These are phyloP conservation scores for Phortica magna DNA, from an alignment of 2,888 invertebrate genomes.

Conservation along the genomic window DNA sequence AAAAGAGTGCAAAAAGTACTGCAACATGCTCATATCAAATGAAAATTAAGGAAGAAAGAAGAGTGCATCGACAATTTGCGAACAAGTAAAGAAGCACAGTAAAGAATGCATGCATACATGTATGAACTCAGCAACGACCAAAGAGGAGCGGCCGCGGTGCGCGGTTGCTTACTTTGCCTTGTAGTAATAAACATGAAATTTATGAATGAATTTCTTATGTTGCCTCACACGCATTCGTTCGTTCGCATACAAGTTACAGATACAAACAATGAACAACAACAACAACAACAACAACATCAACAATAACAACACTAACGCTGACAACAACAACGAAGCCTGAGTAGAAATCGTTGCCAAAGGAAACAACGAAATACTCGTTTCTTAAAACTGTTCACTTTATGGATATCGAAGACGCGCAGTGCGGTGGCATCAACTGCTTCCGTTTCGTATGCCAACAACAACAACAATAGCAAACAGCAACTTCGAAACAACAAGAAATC, in stretches of 20 bases:
- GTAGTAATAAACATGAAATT: conserved; percentile 51
- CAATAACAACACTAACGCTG: conserved; percentile 39
- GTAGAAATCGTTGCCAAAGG: neutral
- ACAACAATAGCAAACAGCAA: neutral
- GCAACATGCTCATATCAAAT: neutral
- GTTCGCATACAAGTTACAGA: conserved; percentile 57
- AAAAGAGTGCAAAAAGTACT: conserved; percentile 41
- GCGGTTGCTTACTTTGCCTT: neutral
- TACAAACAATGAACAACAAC: conserved; percentile 32
- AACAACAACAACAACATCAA: conserved; percentile 33
- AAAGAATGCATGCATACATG: neutral
- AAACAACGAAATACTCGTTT: conserved; percentile 17
- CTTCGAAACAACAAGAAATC: conserved; percentile 35
- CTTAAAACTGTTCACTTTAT: neutral
- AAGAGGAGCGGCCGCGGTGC: neutral
- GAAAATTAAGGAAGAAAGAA: neutral
- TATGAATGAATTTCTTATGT: conserved; percentile 76
- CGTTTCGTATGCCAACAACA: conserved; percentile 51
- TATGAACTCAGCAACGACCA: neutral
- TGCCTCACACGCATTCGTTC: conserved; percentile 71
- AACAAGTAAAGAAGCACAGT: neutral
- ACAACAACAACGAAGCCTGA: neutral
- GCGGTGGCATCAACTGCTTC: conserved; percentile 68
- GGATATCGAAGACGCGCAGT: neutral
- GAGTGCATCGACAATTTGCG: conserved; percentile 33